phyloP scores from a whole-genome alignment of 2,888 invertebrate genomes.

The Leptogaster cylindrica region DNA sequence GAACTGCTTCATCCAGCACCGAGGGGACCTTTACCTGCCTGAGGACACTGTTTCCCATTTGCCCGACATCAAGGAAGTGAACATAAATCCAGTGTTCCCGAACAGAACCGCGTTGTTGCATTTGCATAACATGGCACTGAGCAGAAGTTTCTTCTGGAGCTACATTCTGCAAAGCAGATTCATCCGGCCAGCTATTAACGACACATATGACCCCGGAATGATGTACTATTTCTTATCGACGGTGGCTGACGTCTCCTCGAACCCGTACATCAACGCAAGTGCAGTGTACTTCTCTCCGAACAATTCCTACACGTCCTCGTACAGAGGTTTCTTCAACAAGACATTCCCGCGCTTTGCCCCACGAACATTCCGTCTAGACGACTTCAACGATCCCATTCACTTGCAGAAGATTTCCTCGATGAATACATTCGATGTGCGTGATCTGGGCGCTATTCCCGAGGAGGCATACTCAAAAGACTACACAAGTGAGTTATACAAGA shows the following conservation, averaged over 20 bases:
- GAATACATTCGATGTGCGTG: slow-evolving; percentile 86
- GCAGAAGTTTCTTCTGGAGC: slow-evolving; percentile 94
- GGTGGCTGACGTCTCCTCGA: slow-evolving; percentile 93
- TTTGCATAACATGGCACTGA: slow-evolving; percentile 95
- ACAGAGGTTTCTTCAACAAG: slow-evolving; percentile 94
- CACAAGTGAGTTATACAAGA: slow-evolving; percentile 86
- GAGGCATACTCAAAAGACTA: slow-evolving; percentile 86
- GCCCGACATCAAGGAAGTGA: slow-evolving; percentile 92
- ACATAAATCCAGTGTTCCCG: slow-evolving; percentile 92
- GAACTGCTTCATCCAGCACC: slow-evolving; percentile 89
- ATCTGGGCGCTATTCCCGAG: slow-evolving; percentile 83
- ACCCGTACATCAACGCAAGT: slow-evolving; percentile 89
- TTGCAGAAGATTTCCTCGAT: slow-evolving; percentile 92
- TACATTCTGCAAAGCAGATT: slow-evolving; percentile 90
- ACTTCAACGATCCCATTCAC: slow-evolving; percentile 96
- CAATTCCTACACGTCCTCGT: slow-evolving; percentile 91
- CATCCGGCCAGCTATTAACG: slow-evolving; percentile 87
- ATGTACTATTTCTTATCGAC: slow-evolving; percentile 96
- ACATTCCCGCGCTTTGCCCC: slow-evolving; percentile 95
- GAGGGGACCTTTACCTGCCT: slow-evolving; percentile 82
- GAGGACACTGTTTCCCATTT: slow-evolving; percentile 86
- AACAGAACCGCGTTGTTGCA: slow-evolving; percentile 93
- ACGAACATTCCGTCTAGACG: slow-evolving; percentile 86
- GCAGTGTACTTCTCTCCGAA: slow-evolving; percentile 94
- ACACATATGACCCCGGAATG: slow-evolving; percentile 96